A percentile compares a stretch with the other conserved stretches of the same genome.
phyloP scores from a whole-genome alignment of 2,888 invertebrate species.

The Drosophila melanocephala region DNA sequence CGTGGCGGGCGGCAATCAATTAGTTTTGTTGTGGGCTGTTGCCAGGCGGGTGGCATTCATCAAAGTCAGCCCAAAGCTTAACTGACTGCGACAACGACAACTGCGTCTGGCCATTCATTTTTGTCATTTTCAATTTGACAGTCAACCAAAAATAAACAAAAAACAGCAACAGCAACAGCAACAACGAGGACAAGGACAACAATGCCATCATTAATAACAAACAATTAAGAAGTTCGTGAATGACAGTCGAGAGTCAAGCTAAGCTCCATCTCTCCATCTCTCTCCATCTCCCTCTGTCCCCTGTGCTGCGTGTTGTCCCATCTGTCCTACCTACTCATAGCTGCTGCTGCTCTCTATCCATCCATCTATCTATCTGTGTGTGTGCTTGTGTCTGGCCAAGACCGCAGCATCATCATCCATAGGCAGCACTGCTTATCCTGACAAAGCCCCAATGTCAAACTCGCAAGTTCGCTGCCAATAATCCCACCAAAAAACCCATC shows the following conservation, averaged over 20 bases:
- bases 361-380: slow-evolving; percentile 3
- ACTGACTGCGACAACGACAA: slow-evolving; percentile 21
- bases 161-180: slow-evolving; percentile 39
- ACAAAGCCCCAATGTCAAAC: slow-evolving; percentile 42
- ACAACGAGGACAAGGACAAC: slow-evolving; percentile 22
- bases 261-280: slow-evolving; percentile 34
- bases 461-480: slow-evolving; percentile 60
- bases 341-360: neutral
- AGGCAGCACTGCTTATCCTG: slow-evolving; percentile 38
- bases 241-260: slow-evolving; percentile 52
- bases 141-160: slow-evolving; percentile 32
- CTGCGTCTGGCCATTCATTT: slow-evolving; percentile 45
- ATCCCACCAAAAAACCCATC: slow-evolving; percentile 23
- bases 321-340: slow-evolving; percentile 1
- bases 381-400: slow-evolving; percentile 4
- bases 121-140: slow-evolving; percentile 71
- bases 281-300: neutral
- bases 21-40: slow-evolving; percentile 59
- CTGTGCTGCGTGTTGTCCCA: neutral
- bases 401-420: slow-evolving; percentile 36
- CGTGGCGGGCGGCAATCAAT: slow-evolving; percentile 57
- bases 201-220: slow-evolving; percentile 72
- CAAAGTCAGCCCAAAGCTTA: slow-evolving; percentile 63
- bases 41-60: slow-evolving; percentile 65
- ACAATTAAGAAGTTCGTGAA: slow-evolving; percentile 72